Base-by-base conservation (phyloP, 1,140 invertebrate species). In the Nomia melanderi region DNA sequence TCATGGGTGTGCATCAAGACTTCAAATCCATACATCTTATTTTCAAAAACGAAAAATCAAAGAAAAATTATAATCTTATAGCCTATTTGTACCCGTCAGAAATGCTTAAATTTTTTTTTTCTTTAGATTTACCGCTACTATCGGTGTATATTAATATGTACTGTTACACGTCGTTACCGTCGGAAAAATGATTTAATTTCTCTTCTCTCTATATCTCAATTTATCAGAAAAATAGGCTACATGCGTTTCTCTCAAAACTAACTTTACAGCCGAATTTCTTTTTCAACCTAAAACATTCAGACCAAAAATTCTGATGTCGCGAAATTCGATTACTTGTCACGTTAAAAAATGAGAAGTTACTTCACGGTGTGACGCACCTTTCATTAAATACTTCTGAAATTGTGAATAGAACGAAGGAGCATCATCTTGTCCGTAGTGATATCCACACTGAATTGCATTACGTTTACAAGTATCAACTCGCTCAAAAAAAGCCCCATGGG, bases 41-140 rank as follows among this genome's bases (percentile, higher is more conserved):
- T 87, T 86, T 83, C 60, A 41, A 77, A 69, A 86, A 36, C 3
- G 8, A 36, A 36, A 36, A 36, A n/a, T n/a, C n/a, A n/a, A n/a
- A 50, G n/a, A 50, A 17, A 50, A 50, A 50, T 7, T 7, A 50
- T 50, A 50, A 50, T 50, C 87, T 91, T 90, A 88, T 88, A 88
- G 79, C 84, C 89, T 91, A 92, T 92, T 91, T 92, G 91, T 92
- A 92, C 91, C 90, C 89, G 86, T 87, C 88, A 90, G 89, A 92
- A 91, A 90, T 87, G 85, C 85, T 86, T 86, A 88, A 83, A 74
- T 76, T 50, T 81, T 75, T 64, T 80, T 71, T 75, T 27, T 71
- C 73, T 62, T 79, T n/a, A 66, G 67, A 66, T 69, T 83, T 83
- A 84, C 39, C 73, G 57, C 83, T 85, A 85, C 64, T 72, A 57